phyloP scores from a whole-genome alignment of 2,113 vertebrate species.

The Ptilorrhoa leucosticta region DNA sequence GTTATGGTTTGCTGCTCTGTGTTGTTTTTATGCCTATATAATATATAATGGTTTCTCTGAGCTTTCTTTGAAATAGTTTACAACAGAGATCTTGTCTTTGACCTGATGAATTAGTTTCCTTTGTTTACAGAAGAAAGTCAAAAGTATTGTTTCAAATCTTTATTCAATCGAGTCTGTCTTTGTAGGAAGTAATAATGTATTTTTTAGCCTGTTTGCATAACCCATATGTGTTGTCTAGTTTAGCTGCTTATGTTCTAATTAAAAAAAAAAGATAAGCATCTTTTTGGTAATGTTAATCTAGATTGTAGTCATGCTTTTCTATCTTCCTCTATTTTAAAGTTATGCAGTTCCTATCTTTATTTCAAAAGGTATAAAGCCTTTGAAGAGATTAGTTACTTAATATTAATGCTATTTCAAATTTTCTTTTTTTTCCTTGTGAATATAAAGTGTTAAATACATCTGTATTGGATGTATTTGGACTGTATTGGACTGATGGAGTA shows the following conservation, averaged over 20 bases:
- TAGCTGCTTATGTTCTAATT: neutral
- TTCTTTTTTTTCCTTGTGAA: fast-evolving
- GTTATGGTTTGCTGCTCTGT: neutral
- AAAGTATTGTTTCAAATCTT: neutral
- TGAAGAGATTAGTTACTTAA: neutral
- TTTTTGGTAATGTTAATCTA: neutral
- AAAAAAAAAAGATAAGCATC: neutral
- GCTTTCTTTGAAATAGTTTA: neutral
- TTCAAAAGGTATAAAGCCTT: neutral
- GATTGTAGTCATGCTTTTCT: neutral
- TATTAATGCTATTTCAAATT: neutral
- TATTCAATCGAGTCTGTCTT: neutral
- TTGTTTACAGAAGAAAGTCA: neutral
- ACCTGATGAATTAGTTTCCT: neutral
- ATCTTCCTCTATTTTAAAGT: neutral
- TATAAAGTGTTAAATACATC: neutral
- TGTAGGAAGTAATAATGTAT: neutral
- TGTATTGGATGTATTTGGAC: no score
- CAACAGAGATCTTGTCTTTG: neutral
- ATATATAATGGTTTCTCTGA: neutral
- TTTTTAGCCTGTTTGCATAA: neutral
- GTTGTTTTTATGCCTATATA: neutral
- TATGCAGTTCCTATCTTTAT: neutral
- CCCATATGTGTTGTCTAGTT: neutral
- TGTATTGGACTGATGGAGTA: neutral